Evolutionary conservation across 1,140 invertebrate species (phyloP).

Genomic region (Drosophila azteca): DNA sequence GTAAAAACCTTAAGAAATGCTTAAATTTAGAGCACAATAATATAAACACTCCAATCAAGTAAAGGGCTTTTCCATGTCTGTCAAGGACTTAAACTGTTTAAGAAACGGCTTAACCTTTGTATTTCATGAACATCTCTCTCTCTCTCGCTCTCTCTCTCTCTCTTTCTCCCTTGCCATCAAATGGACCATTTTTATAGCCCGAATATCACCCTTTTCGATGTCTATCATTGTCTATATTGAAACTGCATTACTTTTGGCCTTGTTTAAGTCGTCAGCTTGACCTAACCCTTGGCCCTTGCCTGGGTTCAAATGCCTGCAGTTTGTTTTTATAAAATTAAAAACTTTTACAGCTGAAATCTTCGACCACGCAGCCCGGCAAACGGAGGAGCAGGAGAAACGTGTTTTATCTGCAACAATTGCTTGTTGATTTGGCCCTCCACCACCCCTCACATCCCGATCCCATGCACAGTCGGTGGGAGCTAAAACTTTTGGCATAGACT

Average conservation of each 20-base stretch:
- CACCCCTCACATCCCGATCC: not conserved
- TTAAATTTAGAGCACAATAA: no score
- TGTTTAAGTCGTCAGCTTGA: conserved; percentile 23
- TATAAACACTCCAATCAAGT: no score
- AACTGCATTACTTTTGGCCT: conserved; percentile 5
- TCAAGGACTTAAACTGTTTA: not conserved
- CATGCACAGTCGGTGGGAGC: conserved; percentile 26
- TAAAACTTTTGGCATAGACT: conserved; percentile 66
- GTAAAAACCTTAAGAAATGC: no score
- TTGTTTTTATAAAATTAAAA: conserved; percentile 79
- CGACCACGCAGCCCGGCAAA: conserved; percentile 27
- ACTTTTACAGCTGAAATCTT: conserved; percentile 56
- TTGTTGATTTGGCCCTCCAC: conserved; percentile 70
- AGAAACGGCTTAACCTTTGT: no score
- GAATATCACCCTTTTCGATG: no score
- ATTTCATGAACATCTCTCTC: no score
- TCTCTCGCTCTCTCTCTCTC: no score
- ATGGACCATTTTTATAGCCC: no score
- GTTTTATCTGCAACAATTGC: conserved; percentile 79
- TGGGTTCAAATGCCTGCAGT: conserved; percentile 59
- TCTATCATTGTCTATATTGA: no score
- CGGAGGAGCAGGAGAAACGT: conserved; percentile 36
- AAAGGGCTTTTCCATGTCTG: no score
- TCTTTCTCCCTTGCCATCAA: no score
- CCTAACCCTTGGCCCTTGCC: conserved; percentile 34